These are phyloP conservation scores for Tonatia bakeri DNA, from an alignment of 2,113 vertebrate genomes.

Conservation along the genomic window DNA sequence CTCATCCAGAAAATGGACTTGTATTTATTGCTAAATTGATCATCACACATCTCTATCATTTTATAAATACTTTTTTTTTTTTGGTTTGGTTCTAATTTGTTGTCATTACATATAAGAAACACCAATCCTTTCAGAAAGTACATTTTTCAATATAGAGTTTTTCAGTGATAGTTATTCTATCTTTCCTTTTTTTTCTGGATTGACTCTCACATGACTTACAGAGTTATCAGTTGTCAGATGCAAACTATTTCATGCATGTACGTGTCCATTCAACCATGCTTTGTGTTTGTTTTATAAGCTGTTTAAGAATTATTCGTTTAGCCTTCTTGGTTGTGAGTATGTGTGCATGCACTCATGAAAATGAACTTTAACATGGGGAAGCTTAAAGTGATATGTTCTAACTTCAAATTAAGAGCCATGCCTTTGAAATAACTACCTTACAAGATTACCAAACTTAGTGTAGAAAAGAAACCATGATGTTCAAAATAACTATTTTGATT, in stretches of 20 bases:
- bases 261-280: background rate
- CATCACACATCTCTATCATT: slow-evolving; percentile 9
- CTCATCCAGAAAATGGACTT: slow-evolving; percentile 37
- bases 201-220: slow-evolving; percentile 10
- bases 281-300: background rate
- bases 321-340: background rate
- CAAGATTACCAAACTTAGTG: background rate
- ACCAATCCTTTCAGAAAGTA: background rate
- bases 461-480: background rate
- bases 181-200: slow-evolving; percentile 1
- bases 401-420: background rate
- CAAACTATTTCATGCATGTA: background rate
- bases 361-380: background rate
- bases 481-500: background rate
- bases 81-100: background rate
- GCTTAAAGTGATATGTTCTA: background rate
- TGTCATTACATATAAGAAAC: slow-evolving; percentile 13
- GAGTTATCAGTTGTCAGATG: background rate
- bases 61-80: slow-evolving; percentile 17
- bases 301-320: background rate
- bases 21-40: slow-evolving; percentile 27
- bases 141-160: background rate
- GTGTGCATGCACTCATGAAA: background rate
- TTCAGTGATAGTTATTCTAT: background rate
- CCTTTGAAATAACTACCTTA: background rate